Base-by-base conservation (phyloP, 2,797 vertebrate genomes). In the Mormyrops boulengeri region DNA sequence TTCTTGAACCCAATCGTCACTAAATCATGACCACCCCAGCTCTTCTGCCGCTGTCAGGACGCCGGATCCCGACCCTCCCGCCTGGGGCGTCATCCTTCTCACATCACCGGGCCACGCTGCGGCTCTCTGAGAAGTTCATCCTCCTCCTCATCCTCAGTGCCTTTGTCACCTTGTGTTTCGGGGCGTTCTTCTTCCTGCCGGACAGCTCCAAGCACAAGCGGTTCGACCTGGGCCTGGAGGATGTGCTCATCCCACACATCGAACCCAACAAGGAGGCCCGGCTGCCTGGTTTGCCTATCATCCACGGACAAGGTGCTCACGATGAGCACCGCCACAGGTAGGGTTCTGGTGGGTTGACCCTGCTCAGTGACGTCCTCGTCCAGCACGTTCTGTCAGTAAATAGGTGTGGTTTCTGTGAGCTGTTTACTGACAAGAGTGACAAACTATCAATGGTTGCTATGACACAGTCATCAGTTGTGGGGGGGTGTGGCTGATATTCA, bases 101-200 rank as follows among this genome's bases (percentile, higher is more conserved):
- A 0, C 98, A 99, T 92, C 98, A 99, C 95, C 94, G 98, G 91
- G 98, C 98, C 14, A 99, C 98, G 62, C 92, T 99, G 95, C 95
- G 98, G 95, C 98, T 99, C 86, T 99, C 98, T 0, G 98, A 99
- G 95, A 99, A 99, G 96, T 99, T 99, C 91, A 99, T 99, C 94
- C 97, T 99, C 91, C 98, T 99, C 92, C 98, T 99, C 90, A 99
- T 99, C 88, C 98, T 99, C 93, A 99, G 98, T 98, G 98, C 98
- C 98, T 99, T 99, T 96, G 97, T 99, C 96, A 99, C 98, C 47
- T 95, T 99, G 92, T 99, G 98, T 92, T 99, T 99, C 90, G 98
- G 98, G 92, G 98, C 98, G 88, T 99, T 99, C 95, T 99, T 99
- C 95, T 99, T 99, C 93, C 97, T 99, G 87, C 98, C 98, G 44